phyloP scores from a whole-genome alignment of 2,888 invertebrate species.

The Heteromyza rotundicornis region DNA sequence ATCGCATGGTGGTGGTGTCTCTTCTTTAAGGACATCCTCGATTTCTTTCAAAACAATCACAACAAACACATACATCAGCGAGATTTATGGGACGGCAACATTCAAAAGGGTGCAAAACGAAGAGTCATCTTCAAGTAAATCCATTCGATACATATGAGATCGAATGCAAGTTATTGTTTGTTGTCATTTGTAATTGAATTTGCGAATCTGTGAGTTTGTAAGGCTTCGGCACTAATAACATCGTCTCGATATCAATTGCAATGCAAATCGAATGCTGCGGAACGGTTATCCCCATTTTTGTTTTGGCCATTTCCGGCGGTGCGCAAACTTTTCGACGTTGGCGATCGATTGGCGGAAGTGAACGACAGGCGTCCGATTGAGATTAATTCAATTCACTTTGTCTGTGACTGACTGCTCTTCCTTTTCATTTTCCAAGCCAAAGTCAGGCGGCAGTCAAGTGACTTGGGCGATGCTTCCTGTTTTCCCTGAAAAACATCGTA shows the following conservation, averaged over 20 bases:
- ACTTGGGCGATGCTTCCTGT: constrained; percentile 39
- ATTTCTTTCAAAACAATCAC: neutral
- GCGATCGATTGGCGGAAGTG: constrained; percentile 33
- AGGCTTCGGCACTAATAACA: constrained; percentile 36
- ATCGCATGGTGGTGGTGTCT: neutral
- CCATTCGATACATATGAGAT: neutral
- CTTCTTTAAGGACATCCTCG: constrained; percentile 6
- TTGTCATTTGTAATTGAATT: constrained; percentile 20
- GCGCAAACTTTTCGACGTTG: neutral
- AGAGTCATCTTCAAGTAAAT: neutral
- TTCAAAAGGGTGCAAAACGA: constrained; percentile 14
- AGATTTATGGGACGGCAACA: constrained; percentile 34
- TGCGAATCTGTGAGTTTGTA: too few relatives aligned
- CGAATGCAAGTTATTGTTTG: neutral
- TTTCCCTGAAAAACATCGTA: constrained; percentile 47
- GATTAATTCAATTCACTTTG: constrained; percentile 59
- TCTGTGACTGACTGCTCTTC: too few relatives aligned
- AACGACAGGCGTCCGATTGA: constrained; percentile 62
- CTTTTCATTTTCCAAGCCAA: neutral
- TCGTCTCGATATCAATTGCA: constrained; percentile 39
- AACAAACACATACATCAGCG: constrained; percentile 25
- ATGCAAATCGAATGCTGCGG: neutral
- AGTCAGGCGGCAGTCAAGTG: neutral
- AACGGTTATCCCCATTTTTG: neutral
- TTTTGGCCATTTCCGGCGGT: neutral